phyloP scores from a whole-genome alignment of 2,113 vertebrate genomes.

The Lepisosteus osseus region DNA sequence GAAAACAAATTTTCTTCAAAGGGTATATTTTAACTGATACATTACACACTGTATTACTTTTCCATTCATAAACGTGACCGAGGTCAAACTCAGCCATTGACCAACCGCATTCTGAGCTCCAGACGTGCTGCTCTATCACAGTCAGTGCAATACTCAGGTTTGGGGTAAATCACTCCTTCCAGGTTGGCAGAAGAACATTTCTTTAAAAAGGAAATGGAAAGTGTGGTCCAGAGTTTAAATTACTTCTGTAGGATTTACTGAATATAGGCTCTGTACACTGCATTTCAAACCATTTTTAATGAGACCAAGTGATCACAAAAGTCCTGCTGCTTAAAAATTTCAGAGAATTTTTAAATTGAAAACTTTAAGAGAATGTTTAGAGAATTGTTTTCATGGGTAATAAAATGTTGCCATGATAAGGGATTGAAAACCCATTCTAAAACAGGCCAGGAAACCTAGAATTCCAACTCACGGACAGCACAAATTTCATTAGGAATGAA shows the following conservation, averaged over 20 bases:
- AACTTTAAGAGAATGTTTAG: too few relatives aligned
- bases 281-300: slow-evolving; percentile 27
- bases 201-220: slow-evolving; percentile 63
- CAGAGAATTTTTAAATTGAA: too few relatives aligned
- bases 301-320: too few relatives aligned
- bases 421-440: too few relatives aligned
- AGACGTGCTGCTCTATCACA: slow-evolving; percentile 24
- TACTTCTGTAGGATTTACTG: slow-evolving; percentile 72
- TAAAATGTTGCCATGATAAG: too few relatives aligned
- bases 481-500: too few relatives aligned
- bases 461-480: too few relatives aligned
- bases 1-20: slow-evolving; percentile 22
- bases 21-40: slow-evolving; percentile 10
- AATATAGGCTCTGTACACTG: slow-evolving; percentile 97
- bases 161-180: slow-evolving; percentile 50
- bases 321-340: too few relatives aligned
- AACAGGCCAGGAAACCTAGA: too few relatives aligned
- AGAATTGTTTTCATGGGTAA: too few relatives aligned
- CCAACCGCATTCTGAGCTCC: slow-evolving; percentile 22
- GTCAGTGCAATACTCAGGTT: slow-evolving; percentile 57
- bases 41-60: slow-evolving; percentile 21
- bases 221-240: slow-evolving; percentile 50
- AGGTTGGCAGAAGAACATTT: slow-evolving; percentile 53
- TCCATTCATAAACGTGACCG: background rate
- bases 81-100: slow-evolving; percentile 15